Evolutionary conservation across 2,797 vertebrate genomes (phyloP).

Genomic region (Platyrinchus mystaceus): DNA sequence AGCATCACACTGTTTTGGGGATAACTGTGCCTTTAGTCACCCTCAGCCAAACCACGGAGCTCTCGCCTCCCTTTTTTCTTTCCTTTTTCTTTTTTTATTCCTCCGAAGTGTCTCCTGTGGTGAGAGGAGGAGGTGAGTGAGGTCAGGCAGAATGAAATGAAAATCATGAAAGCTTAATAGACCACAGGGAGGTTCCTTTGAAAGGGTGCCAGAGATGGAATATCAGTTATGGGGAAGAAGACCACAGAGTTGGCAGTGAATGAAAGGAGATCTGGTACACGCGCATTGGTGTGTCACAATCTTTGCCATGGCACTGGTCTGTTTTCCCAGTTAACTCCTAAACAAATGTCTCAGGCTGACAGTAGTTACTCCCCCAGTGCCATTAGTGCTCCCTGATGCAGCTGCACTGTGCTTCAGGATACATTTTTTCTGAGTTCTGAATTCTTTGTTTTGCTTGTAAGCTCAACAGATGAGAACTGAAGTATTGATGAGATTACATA

Average conservation of each 20-base stretch:
- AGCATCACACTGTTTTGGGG: not conserved
- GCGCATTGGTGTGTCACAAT: rapidly evolving
- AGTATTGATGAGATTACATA: not conserved
- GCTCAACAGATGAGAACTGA: not conserved
- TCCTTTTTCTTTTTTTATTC: not conserved
- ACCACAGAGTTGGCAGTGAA: conserved; percentile 5
- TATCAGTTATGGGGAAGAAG: not conserved
- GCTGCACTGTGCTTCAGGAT: not conserved
- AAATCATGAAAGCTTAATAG: conserved; percentile 41
- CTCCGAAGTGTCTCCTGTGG: not conserved
- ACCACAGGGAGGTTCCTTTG: conserved; percentile 33
- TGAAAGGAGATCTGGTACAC: not conserved
- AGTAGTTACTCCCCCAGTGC: not conserved
- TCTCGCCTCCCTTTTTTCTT: not conserved
- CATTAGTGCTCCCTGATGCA: not conserved
- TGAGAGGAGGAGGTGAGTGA: conserved; percentile 23
- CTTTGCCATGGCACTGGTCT: not conserved
- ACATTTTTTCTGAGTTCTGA: not conserved
- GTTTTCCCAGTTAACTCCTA: not conserved
- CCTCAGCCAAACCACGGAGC: not conserved
- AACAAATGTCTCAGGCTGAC: not conserved
- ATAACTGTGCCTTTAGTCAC: not conserved
- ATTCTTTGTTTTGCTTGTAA: not conserved
- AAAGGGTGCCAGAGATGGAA: not conserved
- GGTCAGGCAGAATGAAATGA: conserved; percentile 38